Evolutionary conservation across 2,113 vertebrate species (phyloP).

Genomic region (Ondatra zibethicus): DNA sequence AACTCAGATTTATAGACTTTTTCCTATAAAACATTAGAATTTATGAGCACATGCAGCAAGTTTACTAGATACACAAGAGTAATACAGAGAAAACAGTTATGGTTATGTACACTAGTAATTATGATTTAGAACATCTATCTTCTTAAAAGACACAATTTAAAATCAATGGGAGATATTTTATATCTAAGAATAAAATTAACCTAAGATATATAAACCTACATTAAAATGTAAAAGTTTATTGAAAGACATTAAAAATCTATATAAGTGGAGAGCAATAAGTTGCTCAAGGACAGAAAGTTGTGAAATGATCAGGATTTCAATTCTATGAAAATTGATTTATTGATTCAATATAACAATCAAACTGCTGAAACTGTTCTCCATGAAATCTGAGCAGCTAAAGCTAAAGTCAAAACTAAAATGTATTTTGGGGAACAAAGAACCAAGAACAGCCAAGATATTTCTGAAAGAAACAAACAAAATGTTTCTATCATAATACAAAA

Average conservation of each 20-base stretch:
- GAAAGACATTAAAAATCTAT: neutral
- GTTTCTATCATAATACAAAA: neutral
- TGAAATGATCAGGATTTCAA: neutral
- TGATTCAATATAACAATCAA: neutral
- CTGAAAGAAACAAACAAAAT: conserved; percentile 5
- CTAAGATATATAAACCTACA: neutral
- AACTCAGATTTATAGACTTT: neutral
- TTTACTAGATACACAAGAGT: neutral
- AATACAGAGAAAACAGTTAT: neutral
- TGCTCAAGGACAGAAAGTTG: neutral
- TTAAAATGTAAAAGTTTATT: conserved; percentile 31
- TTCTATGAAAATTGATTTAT: neutral
- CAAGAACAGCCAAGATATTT: neutral
- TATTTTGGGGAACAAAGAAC: neutral
- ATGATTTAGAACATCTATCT: neutral
- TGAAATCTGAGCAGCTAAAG: neutral
- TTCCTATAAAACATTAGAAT: neutral
- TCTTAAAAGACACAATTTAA: conserved; percentile 15
- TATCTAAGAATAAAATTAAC: neutral
- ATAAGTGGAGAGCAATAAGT: neutral
- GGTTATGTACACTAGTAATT: neutral
- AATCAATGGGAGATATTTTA: conserved; percentile 6
- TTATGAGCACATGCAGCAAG: neutral
- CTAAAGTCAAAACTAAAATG: neutral
- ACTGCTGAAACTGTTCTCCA: neutral